Percentiles rank a stretch among this genome's conserved stretches.
Conservation (phyloP, 2,888 invertebrate genomes). For the Eupelmus urozonus region DNA sequence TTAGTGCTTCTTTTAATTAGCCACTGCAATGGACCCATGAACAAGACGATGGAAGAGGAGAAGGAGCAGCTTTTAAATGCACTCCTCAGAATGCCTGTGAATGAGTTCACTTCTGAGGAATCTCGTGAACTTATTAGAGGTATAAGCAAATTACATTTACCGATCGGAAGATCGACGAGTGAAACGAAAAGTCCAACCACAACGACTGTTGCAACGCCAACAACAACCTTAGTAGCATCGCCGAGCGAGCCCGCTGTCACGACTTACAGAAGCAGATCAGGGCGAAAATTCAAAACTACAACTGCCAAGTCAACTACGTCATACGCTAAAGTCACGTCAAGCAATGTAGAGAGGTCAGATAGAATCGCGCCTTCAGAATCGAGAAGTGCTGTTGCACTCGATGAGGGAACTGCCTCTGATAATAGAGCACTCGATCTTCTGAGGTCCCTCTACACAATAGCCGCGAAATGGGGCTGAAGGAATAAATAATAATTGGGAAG, state of each 20-base stretch:
- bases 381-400: conserved; percentile 67
- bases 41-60: conserved; percentile 85
- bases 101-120: conserved; percentile 74
- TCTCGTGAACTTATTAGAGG: conserved; percentile 73
- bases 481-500: conserved; percentile 39
- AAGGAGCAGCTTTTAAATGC: conserved; percentile 85
- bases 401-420: conserved; percentile 81
- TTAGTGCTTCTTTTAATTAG: conserved; percentile 87
- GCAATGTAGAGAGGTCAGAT: conserved; percentile 65
- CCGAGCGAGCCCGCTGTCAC: conserved; percentile 68
- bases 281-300: conserved; percentile 70
- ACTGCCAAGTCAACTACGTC: conserved; percentile 69
- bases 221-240: conserved; percentile 63
- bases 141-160: conserved; percentile 68
- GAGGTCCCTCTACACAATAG: conserved; percentile 90
- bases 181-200: conserved; percentile 59
- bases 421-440: conserved; percentile 89
- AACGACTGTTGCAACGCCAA: conserved; percentile 62
- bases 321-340: conserved; percentile 61
- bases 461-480: conserved; percentile 87
- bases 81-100: conserved; percentile 82
- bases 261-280: conserved; percentile 70
- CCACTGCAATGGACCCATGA: conserved; percentile 85
- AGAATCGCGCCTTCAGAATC: conserved; percentile 73
- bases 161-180: conserved; percentile 63